Percentiles rank a stretch among this genome's conserved stretches.
phyloP scores from a whole-genome alignment of 2,113 vertebrate genomes.

The Neogobius melanostomus region DNA sequence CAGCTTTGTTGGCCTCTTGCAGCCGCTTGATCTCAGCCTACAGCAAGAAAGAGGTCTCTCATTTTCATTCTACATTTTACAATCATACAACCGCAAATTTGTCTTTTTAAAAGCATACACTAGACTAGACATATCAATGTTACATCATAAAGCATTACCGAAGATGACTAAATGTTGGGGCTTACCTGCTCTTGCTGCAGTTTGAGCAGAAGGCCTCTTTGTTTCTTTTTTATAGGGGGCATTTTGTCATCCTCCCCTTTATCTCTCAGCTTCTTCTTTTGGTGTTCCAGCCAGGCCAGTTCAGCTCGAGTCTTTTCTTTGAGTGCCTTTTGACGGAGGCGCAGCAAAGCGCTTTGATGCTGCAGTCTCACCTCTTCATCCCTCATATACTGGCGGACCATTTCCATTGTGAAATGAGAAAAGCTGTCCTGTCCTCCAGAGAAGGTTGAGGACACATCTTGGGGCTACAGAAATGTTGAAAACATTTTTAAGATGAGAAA shows the following conservation, averaged over 20 bases:
- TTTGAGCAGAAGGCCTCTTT: conserved; percentile 89
- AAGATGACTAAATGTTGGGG: background rate
- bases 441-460: conserved; percentile 86
- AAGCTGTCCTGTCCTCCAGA: conserved; percentile 92
- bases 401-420: conserved; percentile 96
- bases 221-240: conserved; percentile 94
- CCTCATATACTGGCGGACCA: conserved; percentile 97
- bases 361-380: conserved; percentile 94
- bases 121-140: background rate
- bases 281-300: conserved; percentile 95
- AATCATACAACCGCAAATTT: background rate
- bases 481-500: background rate
- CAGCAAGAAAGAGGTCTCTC: background rate
- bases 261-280: conserved; percentile 92
- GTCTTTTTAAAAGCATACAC: background rate
- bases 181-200: conserved; percentile 95
- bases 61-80: background rate
- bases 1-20: conserved; percentile 94
- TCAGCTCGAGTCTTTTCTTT: conserved; percentile 94
- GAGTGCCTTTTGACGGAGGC: conserved; percentile 92
- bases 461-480: conserved; percentile 16
- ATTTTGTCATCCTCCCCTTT: conserved; percentile 99
- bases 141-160: background rate
- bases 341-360: conserved; percentile 92
- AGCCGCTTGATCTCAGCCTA: conserved; percentile 97